phyloP scores from a whole-genome alignment of 2,113 vertebrate species.

The Speoplatyrhinus poulsoni region DNA sequence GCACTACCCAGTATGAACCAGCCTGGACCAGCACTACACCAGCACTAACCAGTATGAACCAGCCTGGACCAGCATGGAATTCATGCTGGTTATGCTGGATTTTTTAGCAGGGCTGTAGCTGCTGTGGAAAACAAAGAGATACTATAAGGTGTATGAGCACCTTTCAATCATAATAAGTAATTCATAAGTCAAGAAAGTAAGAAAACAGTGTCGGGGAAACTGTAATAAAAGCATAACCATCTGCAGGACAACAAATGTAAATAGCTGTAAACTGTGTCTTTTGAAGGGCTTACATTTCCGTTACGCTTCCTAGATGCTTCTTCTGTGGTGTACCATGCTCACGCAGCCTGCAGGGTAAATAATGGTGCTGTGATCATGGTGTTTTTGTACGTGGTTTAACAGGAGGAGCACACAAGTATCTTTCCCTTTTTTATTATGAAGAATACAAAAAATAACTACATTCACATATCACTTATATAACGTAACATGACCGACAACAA shows the following conservation, averaged over 20 bases:
- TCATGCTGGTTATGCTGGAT: too few species aligned
- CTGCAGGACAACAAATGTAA: slow-evolving; percentile 54
- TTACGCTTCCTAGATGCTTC: slow-evolving; percentile 33
- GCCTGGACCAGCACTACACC: too few species aligned
- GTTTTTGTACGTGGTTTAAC: background rate
- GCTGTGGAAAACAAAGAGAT: slow-evolving; percentile 44
- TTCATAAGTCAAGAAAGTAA: slow-evolving; percentile 16
- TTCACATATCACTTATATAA: slow-evolving; percentile 64
- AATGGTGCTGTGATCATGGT: background rate
- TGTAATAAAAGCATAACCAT: slow-evolving; percentile 47
- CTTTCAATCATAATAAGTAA: slow-evolving; percentile 41
- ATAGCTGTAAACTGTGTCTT: slow-evolving; percentile 48
- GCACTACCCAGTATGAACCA: too few species aligned
- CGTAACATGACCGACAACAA: slow-evolving; percentile 60
- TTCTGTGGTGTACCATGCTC: slow-evolving; percentile 2
- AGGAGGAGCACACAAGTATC: background rate
- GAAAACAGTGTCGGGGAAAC: slow-evolving; percentile 39
- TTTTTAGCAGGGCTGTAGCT: background rate
- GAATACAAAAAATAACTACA: slow-evolving; percentile 79
- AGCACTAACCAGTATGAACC: too few species aligned
- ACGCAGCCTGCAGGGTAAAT: too few species aligned
- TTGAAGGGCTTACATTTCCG: slow-evolving; percentile 35
- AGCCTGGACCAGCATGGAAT: too few species aligned
- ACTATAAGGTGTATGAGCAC: slow-evolving; percentile 34
- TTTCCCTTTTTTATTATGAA: slow-evolving; percentile 74